These are phyloP conservation scores for Syrista parreyssii DNA, from an alignment of 2,888 invertebrate genomes.

Conservation along the genomic window DNA sequence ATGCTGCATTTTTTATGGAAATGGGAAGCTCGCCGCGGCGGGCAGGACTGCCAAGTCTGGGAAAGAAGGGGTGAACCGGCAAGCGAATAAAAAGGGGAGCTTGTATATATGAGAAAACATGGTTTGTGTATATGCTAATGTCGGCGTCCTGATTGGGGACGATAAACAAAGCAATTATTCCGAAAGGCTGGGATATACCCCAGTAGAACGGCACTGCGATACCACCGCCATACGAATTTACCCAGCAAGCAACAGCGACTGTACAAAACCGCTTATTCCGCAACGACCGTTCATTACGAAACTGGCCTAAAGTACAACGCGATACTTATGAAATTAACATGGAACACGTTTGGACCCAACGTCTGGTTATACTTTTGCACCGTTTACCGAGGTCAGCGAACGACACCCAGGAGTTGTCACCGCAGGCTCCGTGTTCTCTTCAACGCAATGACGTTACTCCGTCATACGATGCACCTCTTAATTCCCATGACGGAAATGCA, in stretches of 20 bases:
- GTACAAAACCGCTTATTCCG: background rate
- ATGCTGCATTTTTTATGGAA: slow-evolving; percentile 21
- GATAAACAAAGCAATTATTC: slow-evolving; percentile 65
- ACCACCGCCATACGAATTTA: slow-evolving; percentile 26
- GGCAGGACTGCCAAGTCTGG: background rate
- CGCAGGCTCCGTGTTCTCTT: background rate
- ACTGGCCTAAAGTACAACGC: background rate
- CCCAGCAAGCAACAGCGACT: slow-evolving; percentile 6
- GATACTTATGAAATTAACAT: background rate
- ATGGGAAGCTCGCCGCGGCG: slow-evolving; percentile 4
- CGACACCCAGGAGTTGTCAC: background rate
- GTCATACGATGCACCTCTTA: background rate
- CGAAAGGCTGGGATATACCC: slow-evolving; percentile 50
- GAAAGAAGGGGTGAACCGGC: slow-evolving; percentile 9
- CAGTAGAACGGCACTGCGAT: slow-evolving; percentile 22
- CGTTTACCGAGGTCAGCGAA: background rate
- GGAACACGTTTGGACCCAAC: background rate
- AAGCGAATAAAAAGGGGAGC: slow-evolving; percentile 8
- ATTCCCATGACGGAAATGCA: background rate
- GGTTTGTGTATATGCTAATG: slow-evolving; percentile 59
- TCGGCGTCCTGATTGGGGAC: slow-evolving; percentile 54
- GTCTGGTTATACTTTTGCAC: background rate
- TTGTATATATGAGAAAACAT: slow-evolving; percentile 20
- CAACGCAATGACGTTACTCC: background rate
- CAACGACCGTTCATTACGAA: background rate